phyloP scores from a whole-genome alignment of 2,113 vertebrate genomes.

The Heteronetta atricapilla region DNA sequence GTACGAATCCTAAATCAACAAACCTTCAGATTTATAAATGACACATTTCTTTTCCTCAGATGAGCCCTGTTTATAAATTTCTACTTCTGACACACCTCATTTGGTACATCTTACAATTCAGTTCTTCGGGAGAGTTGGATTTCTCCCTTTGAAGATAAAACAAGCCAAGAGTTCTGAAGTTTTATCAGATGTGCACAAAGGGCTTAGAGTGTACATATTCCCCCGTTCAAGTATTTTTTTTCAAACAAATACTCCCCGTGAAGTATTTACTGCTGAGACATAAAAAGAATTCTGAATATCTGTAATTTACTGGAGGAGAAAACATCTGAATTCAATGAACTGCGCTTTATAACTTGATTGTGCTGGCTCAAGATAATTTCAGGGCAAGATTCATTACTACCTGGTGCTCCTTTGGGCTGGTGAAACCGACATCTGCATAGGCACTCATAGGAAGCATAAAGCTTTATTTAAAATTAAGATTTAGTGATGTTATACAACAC shows the following conservation, averaged over 20 bases:
- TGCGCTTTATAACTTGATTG: neutral
- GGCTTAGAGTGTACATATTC: neutral
- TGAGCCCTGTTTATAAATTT: neutral
- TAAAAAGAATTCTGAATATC: neutral
- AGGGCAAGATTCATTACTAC: neutral
- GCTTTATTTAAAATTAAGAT: neutral
- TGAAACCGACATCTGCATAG: neutral
- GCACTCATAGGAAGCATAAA: neutral
- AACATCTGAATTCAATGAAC: neutral
- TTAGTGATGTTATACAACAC: neutral
- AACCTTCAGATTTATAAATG: neutral
- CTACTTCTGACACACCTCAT: neutral
- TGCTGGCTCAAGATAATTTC: neutral
- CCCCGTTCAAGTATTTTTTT: neutral
- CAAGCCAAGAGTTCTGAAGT: neutral
- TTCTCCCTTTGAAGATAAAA: neutral
- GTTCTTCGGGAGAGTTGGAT: neutral
- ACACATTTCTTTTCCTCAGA: neutral
- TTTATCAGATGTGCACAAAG: neutral
- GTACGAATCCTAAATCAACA: neutral
- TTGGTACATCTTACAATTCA: neutral
- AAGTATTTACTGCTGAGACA: neutral
- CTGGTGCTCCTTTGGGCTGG: neutral
- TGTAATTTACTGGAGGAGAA: neutral
- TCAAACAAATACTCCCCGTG: neutral